A percentile compares a stretch with the other conserved stretches of the same genome.
phyloP scores from a whole-genome alignment of 2,113 vertebrate genomes.

The Phyllostomus discolor region DNA sequence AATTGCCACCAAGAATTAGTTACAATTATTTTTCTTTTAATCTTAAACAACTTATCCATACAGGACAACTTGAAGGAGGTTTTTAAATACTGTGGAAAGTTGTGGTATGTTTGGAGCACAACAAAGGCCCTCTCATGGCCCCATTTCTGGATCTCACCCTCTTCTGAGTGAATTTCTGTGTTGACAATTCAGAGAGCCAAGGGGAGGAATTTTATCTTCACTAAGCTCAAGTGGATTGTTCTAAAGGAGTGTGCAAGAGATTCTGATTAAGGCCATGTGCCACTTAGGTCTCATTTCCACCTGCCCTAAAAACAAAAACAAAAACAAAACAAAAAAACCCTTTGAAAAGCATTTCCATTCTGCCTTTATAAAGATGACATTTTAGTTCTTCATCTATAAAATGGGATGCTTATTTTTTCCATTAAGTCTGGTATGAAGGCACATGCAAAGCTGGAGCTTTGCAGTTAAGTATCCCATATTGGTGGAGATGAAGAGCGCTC shows the following conservation, averaged over 20 bases:
- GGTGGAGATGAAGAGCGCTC: not conserved
- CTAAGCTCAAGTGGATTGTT: not conserved
- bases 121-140: not conserved
- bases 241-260: not conserved
- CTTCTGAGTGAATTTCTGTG: not conserved
- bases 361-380: not conserved
- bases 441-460: not conserved
- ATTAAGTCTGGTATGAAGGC: not conserved
- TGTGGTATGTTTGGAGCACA: not conserved
- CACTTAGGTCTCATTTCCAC: not conserved
- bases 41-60: not conserved
- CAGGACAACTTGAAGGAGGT: not conserved
- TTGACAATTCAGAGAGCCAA: not conserved
- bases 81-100: not conserved
- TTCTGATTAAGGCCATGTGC: not conserved
- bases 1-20: not conserved
- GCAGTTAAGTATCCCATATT: not conserved
- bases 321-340: not conserved
- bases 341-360: not conserved
- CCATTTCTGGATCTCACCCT: not conserved
- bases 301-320: not conserved
- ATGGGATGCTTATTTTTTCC: not conserved
- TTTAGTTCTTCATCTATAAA: not conserved
- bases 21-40: not conserved
- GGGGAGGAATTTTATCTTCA: not conserved